Evolutionary conservation across 2,113 vertebrate genomes (phyloP).

Genomic region (Gymnarchus niloticus): DNA sequence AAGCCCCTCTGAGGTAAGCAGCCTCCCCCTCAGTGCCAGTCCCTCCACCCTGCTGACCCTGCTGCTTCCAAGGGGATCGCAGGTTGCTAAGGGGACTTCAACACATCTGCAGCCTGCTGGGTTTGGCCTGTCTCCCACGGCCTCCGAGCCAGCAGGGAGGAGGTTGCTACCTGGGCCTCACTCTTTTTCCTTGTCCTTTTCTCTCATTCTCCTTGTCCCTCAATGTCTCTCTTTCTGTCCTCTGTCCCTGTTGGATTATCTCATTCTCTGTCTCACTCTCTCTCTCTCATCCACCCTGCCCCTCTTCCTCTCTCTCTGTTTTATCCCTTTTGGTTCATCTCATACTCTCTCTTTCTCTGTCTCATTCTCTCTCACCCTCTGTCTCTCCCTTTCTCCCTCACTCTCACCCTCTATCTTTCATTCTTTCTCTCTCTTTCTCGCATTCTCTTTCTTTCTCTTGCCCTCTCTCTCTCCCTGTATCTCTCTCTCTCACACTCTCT

Average conservation of each 20-base stretch:
- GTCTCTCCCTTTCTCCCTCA: background rate
- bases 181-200: too few relatives aligned
- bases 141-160: slow-evolving; percentile 46
- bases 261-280: too few relatives aligned
- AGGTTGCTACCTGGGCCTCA: too few relatives aligned
- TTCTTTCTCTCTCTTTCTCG: background rate
- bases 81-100: slow-evolving; percentile 53
- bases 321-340: too few relatives aligned
- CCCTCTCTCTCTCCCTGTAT: background rate
- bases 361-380: background rate
- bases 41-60: background rate
- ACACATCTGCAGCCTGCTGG: slow-evolving; percentile 59
- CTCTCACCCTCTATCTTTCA: background rate
- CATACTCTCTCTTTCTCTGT: background rate
- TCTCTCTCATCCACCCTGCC: too few relatives aligned
- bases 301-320: too few relatives aligned
- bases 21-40: background rate
- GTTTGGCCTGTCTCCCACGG: slow-evolving; percentile 57
- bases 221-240: background rate
- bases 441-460: background rate
- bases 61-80: background rate
- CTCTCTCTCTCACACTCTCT: background rate
- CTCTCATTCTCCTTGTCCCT: too few relatives aligned
- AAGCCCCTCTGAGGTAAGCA: background rate
- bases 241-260: background rate